phyloP scores from a whole-genome alignment of 2,888 invertebrate species.

The Sympetrum striolatum region DNA sequence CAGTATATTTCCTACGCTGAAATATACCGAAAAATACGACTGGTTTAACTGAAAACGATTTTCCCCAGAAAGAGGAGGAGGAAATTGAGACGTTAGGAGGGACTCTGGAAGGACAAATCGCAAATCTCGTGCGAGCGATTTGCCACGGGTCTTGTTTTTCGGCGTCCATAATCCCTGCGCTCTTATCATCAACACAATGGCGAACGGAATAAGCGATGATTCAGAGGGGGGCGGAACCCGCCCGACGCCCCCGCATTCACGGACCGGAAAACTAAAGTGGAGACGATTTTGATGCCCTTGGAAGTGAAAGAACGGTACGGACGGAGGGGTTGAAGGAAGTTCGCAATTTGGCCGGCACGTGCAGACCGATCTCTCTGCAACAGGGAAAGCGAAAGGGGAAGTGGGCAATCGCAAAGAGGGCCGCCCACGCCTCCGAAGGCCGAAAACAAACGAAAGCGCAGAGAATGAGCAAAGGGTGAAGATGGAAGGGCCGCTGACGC shows the following conservation, averaged over 20 bases:
- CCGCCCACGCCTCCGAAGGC: too few species aligned
- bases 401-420: too few species aligned
- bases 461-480: not conserved
- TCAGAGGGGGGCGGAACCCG: not conserved
- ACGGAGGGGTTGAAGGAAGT: not conserved
- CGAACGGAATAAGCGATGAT: not conserved
- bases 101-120: not conserved
- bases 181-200: not conserved
- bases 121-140: not conserved
- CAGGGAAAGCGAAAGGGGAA: not conserved
- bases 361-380: not conserved
- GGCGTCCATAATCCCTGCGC: not conserved
- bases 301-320: not conserved
- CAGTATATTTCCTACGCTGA: too few species aligned
- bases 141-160: not conserved
- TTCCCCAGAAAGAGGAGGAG: not conserved
- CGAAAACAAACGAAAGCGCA: not conserved
- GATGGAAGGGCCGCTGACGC: not conserved
- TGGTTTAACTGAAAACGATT: not conserved
- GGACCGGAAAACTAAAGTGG: not conserved
- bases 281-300: slow-evolving; percentile 21
- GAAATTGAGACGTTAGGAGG: not conserved
- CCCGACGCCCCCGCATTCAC: not conserved
- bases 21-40: too few species aligned
- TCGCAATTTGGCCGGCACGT: slow-evolving; percentile 14